Conservation (phyloP, 2,888 invertebrate species). For the Sabatieria punctata region DNA sequence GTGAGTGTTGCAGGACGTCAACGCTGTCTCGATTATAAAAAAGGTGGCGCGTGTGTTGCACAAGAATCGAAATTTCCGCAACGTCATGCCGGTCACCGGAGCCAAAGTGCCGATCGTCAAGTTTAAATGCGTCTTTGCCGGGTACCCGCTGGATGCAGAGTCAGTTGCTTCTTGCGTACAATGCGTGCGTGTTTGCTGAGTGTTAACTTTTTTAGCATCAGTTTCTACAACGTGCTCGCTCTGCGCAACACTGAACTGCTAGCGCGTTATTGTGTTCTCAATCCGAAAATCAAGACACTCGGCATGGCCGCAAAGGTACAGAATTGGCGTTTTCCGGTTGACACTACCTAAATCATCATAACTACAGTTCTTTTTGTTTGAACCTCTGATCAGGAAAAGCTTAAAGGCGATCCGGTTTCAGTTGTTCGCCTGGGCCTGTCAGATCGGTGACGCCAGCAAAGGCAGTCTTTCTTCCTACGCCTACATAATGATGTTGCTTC, state of each 20-base stretch:
- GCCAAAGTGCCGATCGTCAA: slow-evolving; percentile 48
- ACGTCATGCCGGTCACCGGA: slow-evolving; percentile 39
- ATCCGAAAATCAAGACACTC: slow-evolving; percentile 36
- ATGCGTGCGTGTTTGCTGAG: too few relatives aligned
- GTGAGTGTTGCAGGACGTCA: slow-evolving; percentile 28
- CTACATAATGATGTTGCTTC: slow-evolving; percentile 43
- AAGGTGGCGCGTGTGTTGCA: slow-evolving; percentile 33
- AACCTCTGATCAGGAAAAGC: too few relatives aligned
- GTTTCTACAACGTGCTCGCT: slow-evolving; percentile 44
- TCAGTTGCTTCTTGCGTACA: too few relatives aligned
- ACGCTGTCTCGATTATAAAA: slow-evolving; percentile 32
- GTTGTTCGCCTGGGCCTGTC: too few relatives aligned
- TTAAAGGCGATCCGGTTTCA: too few relatives aligned
- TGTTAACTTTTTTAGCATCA: slow-evolving; percentile 34
- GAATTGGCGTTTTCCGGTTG: neutral
- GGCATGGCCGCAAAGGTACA: slow-evolving; percentile 25
- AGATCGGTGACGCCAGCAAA: slow-evolving; percentile 44
- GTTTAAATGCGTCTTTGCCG: too few relatives aligned
- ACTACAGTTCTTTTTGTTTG: too few relatives aligned
- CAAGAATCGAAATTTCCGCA: slow-evolving; percentile 28
- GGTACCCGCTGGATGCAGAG: too few relatives aligned
- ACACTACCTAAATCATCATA: neutral
- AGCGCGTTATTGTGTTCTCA: slow-evolving; percentile 39
- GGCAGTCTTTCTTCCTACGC: slow-evolving; percentile 47
- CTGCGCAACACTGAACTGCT: slow-evolving; percentile 42